Conservation (phyloP, 1,140 invertebrate genomes). For the Diachasma alloeum region DNA sequence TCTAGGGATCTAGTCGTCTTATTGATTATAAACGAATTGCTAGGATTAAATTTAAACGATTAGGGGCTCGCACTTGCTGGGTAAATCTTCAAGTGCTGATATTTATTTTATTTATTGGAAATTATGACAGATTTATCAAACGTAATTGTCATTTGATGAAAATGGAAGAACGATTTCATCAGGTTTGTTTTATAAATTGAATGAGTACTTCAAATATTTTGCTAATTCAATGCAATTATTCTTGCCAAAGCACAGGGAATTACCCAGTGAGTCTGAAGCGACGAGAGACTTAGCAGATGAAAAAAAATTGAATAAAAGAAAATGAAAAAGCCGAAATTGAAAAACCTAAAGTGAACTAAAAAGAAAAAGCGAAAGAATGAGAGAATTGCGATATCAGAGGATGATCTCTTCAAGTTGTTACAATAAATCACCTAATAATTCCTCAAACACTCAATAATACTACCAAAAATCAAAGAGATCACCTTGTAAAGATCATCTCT, state of each 20-base stretch:
- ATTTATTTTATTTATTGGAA: neutral
- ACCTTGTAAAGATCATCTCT: slow-evolving; percentile 37
- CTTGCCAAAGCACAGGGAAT: neutral
- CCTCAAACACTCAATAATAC: neutral
- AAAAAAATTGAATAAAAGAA: neutral
- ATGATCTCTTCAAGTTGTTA: slow-evolving; percentile 18
- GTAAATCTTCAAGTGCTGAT: neutral
- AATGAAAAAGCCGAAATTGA: neutral
- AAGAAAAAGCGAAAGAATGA: slow-evolving; percentile 8
- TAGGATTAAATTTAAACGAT: slow-evolving; percentile 3
- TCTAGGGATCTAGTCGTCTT: slow-evolving; percentile 27
- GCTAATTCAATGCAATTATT: neutral
- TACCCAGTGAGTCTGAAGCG: neutral
- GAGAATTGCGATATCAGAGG: slow-evolving; percentile 5
- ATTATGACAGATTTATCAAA: neutral
- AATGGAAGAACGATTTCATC: no score
- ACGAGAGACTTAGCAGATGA: neutral
- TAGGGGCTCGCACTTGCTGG: neutral
- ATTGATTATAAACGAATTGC: slow-evolving; percentile 7
- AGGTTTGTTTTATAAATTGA: no score
- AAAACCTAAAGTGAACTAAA: neutral
- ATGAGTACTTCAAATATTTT: no score
- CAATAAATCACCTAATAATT: neutral
- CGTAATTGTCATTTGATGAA: no score
- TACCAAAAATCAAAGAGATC: slow-evolving; percentile 19